Evolutionary conservation across 1,140 invertebrate species (phyloP), one percentile per base, ranked within the genome.

Genomic region (Wiebesia pumilae): DNA sequence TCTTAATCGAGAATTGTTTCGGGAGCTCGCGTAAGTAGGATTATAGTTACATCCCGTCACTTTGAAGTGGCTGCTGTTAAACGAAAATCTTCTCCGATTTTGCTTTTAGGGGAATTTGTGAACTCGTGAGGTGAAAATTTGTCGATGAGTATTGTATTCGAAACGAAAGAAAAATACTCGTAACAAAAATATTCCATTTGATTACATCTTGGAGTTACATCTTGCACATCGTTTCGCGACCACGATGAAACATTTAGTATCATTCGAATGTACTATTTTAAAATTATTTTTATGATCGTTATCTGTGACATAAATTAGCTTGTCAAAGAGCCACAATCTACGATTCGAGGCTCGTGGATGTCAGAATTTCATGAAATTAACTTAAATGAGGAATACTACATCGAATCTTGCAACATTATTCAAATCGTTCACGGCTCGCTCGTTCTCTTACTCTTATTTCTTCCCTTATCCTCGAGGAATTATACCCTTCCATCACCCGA

Each of bases 391-490:
- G 65, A 80, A 58, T 82, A 43, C 43, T 0, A 14, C 73, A 71
- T 82, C 80, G 78, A 82, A 86, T 83, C 85, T 83, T 65, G 75
- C 62, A 47, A 62, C 78, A 81, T 84, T 87, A 87, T 87, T 87
- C 86, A 87, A 87, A 87, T 87, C 73, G 81, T 83, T 87, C 81
- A 83, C 81, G 81, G 81, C 62, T 87, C 81, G 81, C 43, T 69
- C 47, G 75, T 30, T 83, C 24, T 40, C 80, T 73, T 16, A 3
- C 80, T 75, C 62, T 69, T 40, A 10, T 67, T 86, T 77, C 80
- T 86, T 81, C 58, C 40, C 58, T 54, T 79, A 47, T 67, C n/a
- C 71, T 35, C 81, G 65, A 81, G 78, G 77, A 87, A 84, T 87
- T 87, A 87, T 27, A 33, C 0, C 81, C 27, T 62, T 71, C 81